Base-by-base conservation (phyloP, 2,113 vertebrate species). In the Hippocampus abdominalis region DNA sequence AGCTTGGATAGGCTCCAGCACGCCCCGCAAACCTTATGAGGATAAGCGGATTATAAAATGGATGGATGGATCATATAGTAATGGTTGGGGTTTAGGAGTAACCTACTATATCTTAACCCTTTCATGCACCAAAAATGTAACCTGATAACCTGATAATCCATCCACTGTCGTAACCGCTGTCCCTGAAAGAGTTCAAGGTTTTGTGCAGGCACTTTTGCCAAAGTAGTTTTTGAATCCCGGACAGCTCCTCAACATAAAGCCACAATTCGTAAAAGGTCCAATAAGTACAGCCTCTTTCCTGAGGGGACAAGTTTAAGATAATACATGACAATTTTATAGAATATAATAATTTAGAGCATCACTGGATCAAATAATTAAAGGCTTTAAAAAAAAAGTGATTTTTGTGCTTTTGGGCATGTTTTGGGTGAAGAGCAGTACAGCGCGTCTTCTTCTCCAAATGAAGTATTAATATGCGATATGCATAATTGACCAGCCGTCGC, bases 341-440 rank as follows among this genome's bases (percentile, higher is more conserved):
- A 59, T 59, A 16, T 29, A 59, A 59, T 59, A 15, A 93, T 93
- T 93, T 93, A 90, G 85, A 89, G 91, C 89, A 91, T 93, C 92
- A 92, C 77, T 93, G 91, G 89, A 91, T 93, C 91, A 92, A 79
- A 91, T 92, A 91, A 93, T 93, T 93, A 53, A 56, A 23, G 48
- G 27, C 18, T 13, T 42, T 7, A 61, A 91, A 91, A 91, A 89
- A 82, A 85, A 84, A 85, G 66, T 49, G 75, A 86, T 87, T 86
- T 77, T 75, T 64, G 68, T 76, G 54, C 86, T 86, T 79, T 81
- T 69, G 79, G 84, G 77, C 71, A 15, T 25, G 67, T 80, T 83
- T 72, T 27, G 40, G 44, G 71, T 16, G 25, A 59, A 29, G 29
- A 32, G 21, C 76, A 68, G 72, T 49, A 39, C 16, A 61, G 69